Percentiles rank a stretch among this genome's conserved stretches.
Conservation (phyloP, 2,113 vertebrate species). For the Ophiodon elongatus region DNA sequence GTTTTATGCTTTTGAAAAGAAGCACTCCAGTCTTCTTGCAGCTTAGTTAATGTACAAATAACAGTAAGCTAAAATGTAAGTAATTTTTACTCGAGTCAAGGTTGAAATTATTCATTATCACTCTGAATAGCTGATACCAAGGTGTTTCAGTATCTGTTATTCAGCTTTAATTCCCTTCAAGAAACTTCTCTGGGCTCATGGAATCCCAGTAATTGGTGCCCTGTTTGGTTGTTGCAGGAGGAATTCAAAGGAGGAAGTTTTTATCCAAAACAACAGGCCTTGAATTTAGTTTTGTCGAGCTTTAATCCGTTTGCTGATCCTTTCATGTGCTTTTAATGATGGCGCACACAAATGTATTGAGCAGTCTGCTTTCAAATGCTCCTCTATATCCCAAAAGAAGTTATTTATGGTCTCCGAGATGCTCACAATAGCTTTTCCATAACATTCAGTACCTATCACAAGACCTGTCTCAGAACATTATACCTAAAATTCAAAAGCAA, state of each 20-base stretch:
- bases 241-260: background rate
- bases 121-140: background rate
- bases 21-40: background rate
- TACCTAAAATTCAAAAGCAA: background rate
- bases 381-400: background rate
- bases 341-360: background rate
- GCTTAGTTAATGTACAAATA: background rate
- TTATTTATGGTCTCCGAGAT: background rate
- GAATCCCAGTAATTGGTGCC: background rate
- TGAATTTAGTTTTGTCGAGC: background rate
- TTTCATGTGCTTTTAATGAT: constrained; percentile 9
- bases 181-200: background rate
- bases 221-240: background rate
- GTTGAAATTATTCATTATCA: background rate
- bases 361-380: background rate
- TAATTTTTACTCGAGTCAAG: background rate
- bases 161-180: background rate
- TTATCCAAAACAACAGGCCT: background rate
- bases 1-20: background rate
- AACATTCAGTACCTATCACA: background rate
- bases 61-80: background rate
- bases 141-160: background rate
- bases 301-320: background rate
- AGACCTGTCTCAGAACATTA: background rate
- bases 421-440: background rate